These are phyloP conservation scores for Forficula auricularia DNA, from an alignment of 1,140 invertebrate species.

Conservation along the genomic window DNA sequence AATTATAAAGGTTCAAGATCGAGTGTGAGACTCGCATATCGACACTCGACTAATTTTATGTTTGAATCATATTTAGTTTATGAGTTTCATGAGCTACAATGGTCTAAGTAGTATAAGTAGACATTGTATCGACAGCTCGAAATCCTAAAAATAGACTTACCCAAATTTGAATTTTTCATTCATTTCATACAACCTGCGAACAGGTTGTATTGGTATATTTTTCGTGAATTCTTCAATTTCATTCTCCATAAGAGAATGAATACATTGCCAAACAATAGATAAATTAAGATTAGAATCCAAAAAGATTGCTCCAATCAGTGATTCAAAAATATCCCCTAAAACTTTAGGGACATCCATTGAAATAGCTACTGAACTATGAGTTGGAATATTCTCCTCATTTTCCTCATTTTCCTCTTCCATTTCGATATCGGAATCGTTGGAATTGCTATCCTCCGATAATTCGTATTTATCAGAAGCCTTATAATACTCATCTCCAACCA, in stretches of 20 bases:
- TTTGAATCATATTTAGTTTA: too few species aligned
- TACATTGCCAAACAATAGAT: conserved; percentile 63
- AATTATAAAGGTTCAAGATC: too few species aligned
- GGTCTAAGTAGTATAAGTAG: too few species aligned
- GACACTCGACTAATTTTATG: too few species aligned
- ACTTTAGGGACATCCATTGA: conserved; percentile 83
- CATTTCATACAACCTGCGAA: conserved; percentile 62
- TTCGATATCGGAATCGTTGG: too few species aligned
- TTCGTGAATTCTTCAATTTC: conserved; percentile 59
- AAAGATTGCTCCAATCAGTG: conserved; percentile 79
- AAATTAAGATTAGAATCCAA: conserved; percentile 67
- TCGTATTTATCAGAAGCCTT: conserved; percentile 20
- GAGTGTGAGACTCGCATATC: too few species aligned
- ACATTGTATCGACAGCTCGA: too few species aligned
- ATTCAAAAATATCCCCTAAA: conserved; percentile 88
- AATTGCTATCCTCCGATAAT: not conserved
- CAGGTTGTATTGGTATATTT: conserved; percentile 75
- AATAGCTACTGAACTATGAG: conserved; percentile 44
- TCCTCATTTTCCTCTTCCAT: conserved; percentile 33
- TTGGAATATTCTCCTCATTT: conserved; percentile 38
- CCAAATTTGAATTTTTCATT: conserved; percentile 34
- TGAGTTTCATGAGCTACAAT: too few species aligned
- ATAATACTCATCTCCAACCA: not conserved
- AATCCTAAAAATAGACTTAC: conserved; percentile 26
- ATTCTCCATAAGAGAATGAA: conserved; percentile 52